Evolutionary conservation across 2,113 vertebrate genomes (phyloP), one percentile per base, ranked within the genome.

Genomic region (Pedionomus torquatus): DNA sequence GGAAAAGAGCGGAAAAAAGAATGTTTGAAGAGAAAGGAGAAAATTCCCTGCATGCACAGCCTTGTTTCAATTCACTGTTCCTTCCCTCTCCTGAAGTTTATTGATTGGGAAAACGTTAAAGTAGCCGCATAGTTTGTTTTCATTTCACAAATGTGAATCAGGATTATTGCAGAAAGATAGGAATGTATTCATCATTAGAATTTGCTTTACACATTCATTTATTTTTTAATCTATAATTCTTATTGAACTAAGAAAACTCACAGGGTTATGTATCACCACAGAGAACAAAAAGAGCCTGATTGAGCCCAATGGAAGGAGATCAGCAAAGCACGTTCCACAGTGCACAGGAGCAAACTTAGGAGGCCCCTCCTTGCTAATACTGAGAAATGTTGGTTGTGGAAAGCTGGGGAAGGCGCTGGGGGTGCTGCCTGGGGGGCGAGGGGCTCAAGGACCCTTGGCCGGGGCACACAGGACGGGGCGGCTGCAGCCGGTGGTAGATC

Each of bases 151-250:
- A 92, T 74, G 87, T 83, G 97, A 79, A 58, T 89, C 81, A 16
- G 66, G 87, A 91, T 95, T 95, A 95, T 76, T 95, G 87, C 48
- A 58, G 94, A 82, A 91, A 95, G 93, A 95, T 80, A 80, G 81
- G 65, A 69, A 76, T 44, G 66, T 94, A 80, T 92, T 96, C 86
- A 87, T 95, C 96, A 96, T 96, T 95, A 84, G 69, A 88, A 95
- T 96, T 93, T 95, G 87, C 89, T 87, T 92, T 96, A 96, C 90
- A 95, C 91, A 76, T 87, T 95, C 93, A 61, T 96, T 96, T 95
- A 84, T 93, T 97, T 97, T 97, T 97, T 95, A 94, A 96, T 96
- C 95, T 97, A 90, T 96, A 97, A 96, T 96, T 96, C 93, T 77
- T 96, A 93, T 85, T 95, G 91, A 96, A 95, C 91, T 91, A 79